Evolutionary conservation across 2,113 vertebrate genomes (phyloP), one percentile per base, ranked within the genome.

Genomic region (Oreochromis tanganicae): DNA sequence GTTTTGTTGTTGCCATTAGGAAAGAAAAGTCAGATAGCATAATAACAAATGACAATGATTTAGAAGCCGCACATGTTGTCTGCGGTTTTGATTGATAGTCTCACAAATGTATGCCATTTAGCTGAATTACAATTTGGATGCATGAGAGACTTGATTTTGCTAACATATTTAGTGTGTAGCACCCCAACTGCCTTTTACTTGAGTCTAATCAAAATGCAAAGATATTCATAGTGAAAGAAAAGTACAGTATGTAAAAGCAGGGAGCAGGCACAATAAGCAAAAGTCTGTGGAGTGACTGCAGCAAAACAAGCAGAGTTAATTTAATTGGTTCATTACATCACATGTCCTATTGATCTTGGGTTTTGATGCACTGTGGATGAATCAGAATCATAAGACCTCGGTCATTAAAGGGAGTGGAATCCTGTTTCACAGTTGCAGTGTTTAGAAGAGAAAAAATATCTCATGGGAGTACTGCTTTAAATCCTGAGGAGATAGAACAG

Each of bases 331-430:
- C 78, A 80, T 86, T 79, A 81, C 63, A 80, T 95, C 91, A 95
- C 93, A 88, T 91, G 92, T 80, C 87, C 54, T 1, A 21, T 52
- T 24, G 88, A 80, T 92, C 66, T 81, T 78, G 68, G 50, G 78
- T 81, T 91, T 66, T 85, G 59, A 89, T 88, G 83, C 52, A 5
- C 34, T n/a, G 84, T 9, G 41, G 87, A 88, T 85, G 80, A 92
- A 88, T 93, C 73, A 24, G 78, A 88, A 93, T 92, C 93, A 90
- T 85, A 82, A 91, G 90, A 91, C 91, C 68, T 59, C 3, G 4
- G 87, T 54, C 71, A 17, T 57, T 84, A 83, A 61, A 85, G 50
- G 10, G 63, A 38, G 75, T 71, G 12, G 41, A 66, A 50, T 81
- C 34, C 34, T 50, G 41, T 78, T 12, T 9, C n/a, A 85, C 7